A percentile compares a stretch with the other conserved stretches of the same genome.
Evolutionary conservation across 1,140 invertebrate species (phyloP).

Genomic region (Cardiocondyla obscurior): DNA sequence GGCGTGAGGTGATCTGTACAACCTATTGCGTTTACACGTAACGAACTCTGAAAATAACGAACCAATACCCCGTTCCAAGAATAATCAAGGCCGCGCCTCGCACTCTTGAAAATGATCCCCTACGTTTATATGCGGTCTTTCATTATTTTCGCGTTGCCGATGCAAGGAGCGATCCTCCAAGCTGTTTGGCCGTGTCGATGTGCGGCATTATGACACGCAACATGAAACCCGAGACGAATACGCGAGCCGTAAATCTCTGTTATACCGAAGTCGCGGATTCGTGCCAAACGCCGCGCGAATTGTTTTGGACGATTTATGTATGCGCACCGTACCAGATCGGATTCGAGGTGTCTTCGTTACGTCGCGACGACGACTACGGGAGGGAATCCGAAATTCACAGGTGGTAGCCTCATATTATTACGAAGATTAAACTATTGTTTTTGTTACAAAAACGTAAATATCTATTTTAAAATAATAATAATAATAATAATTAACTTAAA

Average conservation of each 20-base stretch:
- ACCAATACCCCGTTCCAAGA: conserved; percentile 47
- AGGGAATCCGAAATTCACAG: neutral
- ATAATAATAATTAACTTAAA: too few species aligned
- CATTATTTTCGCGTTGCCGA: conserved; percentile 16
- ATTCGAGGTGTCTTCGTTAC: neutral
- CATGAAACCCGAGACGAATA: neutral
- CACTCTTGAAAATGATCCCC: conserved; percentile 50
- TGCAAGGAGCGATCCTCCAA: neutral
- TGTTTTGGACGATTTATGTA: neutral
- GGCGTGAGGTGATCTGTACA: neutral
- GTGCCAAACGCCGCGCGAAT: neutral
- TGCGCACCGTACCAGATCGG: neutral
- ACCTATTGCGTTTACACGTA: conserved; percentile 22
- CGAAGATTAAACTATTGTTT: too few species aligned
- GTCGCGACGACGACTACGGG: neutral
- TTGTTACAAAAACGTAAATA: too few species aligned
- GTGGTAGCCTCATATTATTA: too few species aligned
- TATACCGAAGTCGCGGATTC: neutral
- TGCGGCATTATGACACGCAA: neutral
- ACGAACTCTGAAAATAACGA: conserved; percentile 53
- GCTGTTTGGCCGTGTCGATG: neutral
- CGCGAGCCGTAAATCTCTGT: neutral
- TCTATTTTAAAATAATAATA: too few species aligned
- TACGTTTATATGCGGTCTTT: conserved; percentile 17
- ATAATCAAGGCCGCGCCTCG: conserved; percentile 47